These are phyloP conservation scores for Sinopyrophorus schimmeli DNA, from an alignment of 2,888 invertebrate genomes.

Conservation along the genomic window DNA sequence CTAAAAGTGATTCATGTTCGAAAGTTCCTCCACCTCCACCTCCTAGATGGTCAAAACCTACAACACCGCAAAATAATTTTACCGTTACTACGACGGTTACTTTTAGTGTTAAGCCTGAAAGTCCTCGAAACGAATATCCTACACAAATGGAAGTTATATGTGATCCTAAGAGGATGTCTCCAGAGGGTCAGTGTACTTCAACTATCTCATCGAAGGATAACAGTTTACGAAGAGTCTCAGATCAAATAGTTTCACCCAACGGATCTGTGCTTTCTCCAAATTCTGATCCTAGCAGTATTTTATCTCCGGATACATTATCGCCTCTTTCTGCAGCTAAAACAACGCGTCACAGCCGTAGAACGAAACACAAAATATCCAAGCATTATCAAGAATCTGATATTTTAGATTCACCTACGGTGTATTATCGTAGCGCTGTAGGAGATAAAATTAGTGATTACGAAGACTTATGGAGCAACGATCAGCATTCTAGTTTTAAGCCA, in stretches of 20 bases:
- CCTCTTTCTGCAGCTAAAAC: slow-evolving; percentile 59
- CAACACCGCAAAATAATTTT: slow-evolving; percentile 69
- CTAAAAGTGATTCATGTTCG: slow-evolving; percentile 39
- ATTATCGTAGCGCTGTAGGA: slow-evolving; percentile 83
- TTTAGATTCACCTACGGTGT: slow-evolving; percentile 78
- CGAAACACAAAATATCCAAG: slow-evolving; percentile 67
- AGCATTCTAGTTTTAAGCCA: slow-evolving; percentile 47
- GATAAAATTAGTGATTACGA: slow-evolving; percentile 96
- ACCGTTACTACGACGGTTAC: slow-evolving; percentile 86
- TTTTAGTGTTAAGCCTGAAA: slow-evolving; percentile 72
- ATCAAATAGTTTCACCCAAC: slow-evolving; percentile 47
- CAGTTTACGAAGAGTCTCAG: slow-evolving; percentile 65
- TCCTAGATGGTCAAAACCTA: slow-evolving; percentile 82
- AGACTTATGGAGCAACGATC: slow-evolving; percentile 78
- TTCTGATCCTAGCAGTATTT: slow-evolving; percentile 55
- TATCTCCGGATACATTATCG: slow-evolving; percentile 56
- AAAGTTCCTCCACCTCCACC: slow-evolving; percentile 82
- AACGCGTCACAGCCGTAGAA: slow-evolving; percentile 60
- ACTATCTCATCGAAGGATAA: slow-evolving; percentile 68
- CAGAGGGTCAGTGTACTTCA: slow-evolving; percentile 68
- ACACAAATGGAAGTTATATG: slow-evolving; percentile 42
- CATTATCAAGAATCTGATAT: slow-evolving; percentile 83
- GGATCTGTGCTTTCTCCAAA: slow-evolving; percentile 53
- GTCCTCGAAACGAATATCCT: slow-evolving; percentile 40
- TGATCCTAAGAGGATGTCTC: slow-evolving; percentile 71